A percentile compares a stretch with the other conserved stretches of the same genome.
phyloP scores from a whole-genome alignment of 2,797 vertebrate species.

The Catostomus latipinnis region DNA sequence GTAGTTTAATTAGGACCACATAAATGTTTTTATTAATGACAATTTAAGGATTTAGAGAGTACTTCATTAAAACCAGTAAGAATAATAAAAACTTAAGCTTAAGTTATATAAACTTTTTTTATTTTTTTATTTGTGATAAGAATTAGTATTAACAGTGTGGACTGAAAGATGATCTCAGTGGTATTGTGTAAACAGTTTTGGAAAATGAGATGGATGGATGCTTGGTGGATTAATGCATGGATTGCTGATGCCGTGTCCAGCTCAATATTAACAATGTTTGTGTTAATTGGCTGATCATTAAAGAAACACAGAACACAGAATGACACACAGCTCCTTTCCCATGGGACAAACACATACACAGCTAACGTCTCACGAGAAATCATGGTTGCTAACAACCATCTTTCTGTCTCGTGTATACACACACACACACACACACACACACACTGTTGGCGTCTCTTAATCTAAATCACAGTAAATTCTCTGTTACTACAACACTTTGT shows the following conservation, averaged over 20 bases:
- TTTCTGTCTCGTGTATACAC: background rate
- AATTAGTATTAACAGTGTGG: too few relatives aligned
- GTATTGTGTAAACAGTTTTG: background rate
- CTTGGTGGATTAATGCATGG: background rate
- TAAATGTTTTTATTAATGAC: too few relatives aligned
- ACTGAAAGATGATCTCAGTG: slow-evolving; percentile 12
- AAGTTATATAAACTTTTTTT: too few relatives aligned
- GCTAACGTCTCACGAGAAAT: slow-evolving; percentile 35
- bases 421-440: background rate
- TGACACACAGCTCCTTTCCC: slow-evolving; percentile 40
- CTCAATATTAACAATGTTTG: slow-evolving; percentile 55
- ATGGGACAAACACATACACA: slow-evolving; percentile 31
- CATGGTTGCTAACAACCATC: slow-evolving; percentile 50
- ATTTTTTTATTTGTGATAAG: too few relatives aligned
- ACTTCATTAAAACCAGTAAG: too few relatives aligned
- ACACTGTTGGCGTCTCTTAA: background rate
- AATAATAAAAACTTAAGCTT: too few relatives aligned
- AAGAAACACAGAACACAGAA: slow-evolving; percentile 50
- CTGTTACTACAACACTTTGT: slow-evolving; percentile 15
- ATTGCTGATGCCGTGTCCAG: background rate
- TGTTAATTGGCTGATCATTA: slow-evolving; percentile 59
- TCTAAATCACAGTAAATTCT: background rate
- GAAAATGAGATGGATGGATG: background rate
- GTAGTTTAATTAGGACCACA: too few relatives aligned
- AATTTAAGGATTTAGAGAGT: too few relatives aligned